These are phyloP conservation scores for Dendronephthya gigantea DNA, from an alignment of 64 coral and sea anemone species.

Conservation along the genomic window DNA sequence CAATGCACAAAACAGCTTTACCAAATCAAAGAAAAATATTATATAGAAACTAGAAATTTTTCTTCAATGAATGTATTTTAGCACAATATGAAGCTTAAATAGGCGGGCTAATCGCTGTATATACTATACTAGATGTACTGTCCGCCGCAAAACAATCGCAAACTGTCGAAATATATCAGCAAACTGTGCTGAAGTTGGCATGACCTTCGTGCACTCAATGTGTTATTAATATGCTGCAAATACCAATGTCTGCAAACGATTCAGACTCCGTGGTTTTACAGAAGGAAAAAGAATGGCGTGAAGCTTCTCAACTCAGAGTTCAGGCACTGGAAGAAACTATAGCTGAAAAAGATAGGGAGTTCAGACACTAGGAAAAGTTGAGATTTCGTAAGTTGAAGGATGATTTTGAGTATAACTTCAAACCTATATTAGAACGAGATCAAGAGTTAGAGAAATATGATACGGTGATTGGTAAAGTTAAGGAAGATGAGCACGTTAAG, in stretches of 20 bases:
- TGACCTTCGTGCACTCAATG: too few relatives aligned
- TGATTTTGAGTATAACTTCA: constrained; percentile 91
- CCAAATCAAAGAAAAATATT: too few relatives aligned
- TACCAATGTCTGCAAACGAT: background rate
- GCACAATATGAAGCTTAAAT: too few relatives aligned
- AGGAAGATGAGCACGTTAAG: constrained; percentile 40
- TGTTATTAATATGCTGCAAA: too few relatives aligned
- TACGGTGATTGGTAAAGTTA: constrained; percentile 51
- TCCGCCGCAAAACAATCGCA: too few relatives aligned
- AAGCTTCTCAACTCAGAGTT: constrained; percentile 55
- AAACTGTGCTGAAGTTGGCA: too few relatives aligned
- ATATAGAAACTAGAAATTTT: too few relatives aligned
- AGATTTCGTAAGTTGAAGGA: constrained; percentile 85
- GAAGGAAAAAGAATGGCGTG: constrained; percentile 96
- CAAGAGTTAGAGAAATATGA: constrained; percentile 77
- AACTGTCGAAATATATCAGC: too few relatives aligned
- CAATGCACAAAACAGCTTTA: too few relatives aligned
- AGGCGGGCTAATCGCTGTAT: too few relatives aligned
- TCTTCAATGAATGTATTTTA: too few relatives aligned
- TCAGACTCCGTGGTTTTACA: constrained; percentile 38
- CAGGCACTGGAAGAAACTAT: constrained; percentile 57
- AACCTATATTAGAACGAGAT: constrained; percentile 70
- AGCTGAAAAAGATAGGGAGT: constrained; percentile 50
- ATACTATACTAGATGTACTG: too few relatives aligned
- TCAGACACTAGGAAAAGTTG: constrained; percentile 55